Evolutionary conservation across 2,888 invertebrate species (phyloP), one percentile per base, ranked within the genome.

Genomic region (Miltochrista miniata): DNA sequence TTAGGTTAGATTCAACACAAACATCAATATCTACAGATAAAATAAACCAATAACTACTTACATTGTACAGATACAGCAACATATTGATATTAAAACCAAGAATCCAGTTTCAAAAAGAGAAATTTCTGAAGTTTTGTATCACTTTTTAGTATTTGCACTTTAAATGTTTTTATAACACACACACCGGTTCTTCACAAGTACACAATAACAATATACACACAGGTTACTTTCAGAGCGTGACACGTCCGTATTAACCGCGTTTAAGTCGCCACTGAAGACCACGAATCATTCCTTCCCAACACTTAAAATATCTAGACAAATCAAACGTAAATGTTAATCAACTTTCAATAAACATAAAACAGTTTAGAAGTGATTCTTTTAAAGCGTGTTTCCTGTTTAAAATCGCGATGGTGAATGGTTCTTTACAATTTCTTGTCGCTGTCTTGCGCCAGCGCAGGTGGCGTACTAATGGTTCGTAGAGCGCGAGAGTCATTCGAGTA

Each of bases 401-500:
- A 70, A 70, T 75, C 72, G 73, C 72, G 61, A 68, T 67, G 70
- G 81, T 74, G 83, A 83, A 82, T 81, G 82, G 70, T 64, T 70
- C 56, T 64, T 64, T 56, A 60, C 61, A 57, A 63, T 68, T 64
- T 65, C 56, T 55, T 68, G 73, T 77, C 69, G 43, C 69, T 80
- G 70, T 77, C 72, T 66, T 68, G 74, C 79, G 79, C 72, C 39
- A 11, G 72, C 74, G 81, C 68, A 47, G 51, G 41, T 29, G 57
- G 49, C 65, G 48, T 79, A 80, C 74, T 57, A 68, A 61, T 57
- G 63, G 64, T 56, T 48, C 37, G 31, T 30, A 14, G 12, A 11
- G 4, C 41, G 59, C 56, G 55, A 58, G 49, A 56, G 57, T 38
- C 55, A 29, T 57, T 56, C 68, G 68, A 70, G 57, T 51, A 41